phyloP scores from a whole-genome alignment of 2,797 vertebrate genomes.

The Cryptoprocta ferox region DNA sequence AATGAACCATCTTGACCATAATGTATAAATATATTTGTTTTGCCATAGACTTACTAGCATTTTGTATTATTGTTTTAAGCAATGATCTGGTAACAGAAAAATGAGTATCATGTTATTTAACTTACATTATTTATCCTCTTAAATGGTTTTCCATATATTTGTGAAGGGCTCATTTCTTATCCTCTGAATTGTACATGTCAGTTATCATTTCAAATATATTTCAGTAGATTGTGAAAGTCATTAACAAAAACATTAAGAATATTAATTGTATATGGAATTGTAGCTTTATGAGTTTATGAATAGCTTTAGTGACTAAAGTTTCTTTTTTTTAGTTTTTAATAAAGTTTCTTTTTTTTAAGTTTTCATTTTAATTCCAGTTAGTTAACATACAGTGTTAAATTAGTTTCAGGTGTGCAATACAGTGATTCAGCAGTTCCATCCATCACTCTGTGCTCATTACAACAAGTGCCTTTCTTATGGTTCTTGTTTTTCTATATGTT shows the following conservation, averaged over 20 bases:
- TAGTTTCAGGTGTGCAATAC: not conserved
- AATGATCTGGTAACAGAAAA: not conserved
- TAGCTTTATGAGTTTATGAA: not conserved
- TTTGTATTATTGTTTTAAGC: not conserved
- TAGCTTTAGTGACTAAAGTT: not conserved
- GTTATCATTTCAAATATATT: not conserved
- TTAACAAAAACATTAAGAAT: not conserved
- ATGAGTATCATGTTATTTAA: not conserved
- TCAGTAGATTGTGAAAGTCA: not conserved
- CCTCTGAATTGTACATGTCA: not conserved
- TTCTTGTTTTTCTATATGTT: not conserved
- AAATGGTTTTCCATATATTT: not conserved
- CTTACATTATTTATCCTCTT: not conserved
- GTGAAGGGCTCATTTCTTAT: not conserved
- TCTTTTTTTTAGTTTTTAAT: not conserved
- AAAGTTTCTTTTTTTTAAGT: not conserved
- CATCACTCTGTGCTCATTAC: not conserved
- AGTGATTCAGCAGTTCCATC: not conserved
- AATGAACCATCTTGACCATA: not conserved
- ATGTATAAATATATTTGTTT: not conserved
- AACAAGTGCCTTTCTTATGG: not conserved
- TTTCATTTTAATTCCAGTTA: not conserved
- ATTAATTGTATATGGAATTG: not conserved
- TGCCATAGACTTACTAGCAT: not conserved
- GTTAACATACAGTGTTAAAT: not conserved